Conservation (phyloP, 2,113 vertebrate genomes). For the Festucalex cinctus region DNA sequence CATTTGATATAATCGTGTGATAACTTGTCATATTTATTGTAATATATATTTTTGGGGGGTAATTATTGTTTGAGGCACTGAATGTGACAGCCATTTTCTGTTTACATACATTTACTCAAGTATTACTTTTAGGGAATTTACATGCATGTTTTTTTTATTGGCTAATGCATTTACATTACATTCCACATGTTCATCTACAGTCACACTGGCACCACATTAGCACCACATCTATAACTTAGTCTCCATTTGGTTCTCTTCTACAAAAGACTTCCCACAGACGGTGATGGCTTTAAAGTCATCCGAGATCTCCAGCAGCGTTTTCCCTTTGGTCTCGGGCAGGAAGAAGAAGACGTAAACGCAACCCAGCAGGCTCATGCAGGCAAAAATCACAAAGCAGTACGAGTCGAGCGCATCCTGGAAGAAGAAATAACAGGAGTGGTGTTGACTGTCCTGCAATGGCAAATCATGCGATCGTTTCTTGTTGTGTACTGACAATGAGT, state of each 20-base stretch:
- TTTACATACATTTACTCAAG: not conserved
- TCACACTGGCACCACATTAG: not conserved
- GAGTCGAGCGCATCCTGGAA: conserved; percentile 53
- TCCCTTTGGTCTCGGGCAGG: conserved; percentile 75
- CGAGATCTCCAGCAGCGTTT: conserved; percentile 69
- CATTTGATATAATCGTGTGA: no score
- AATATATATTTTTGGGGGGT: no score
- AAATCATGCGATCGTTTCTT: not conserved
- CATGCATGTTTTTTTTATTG: not conserved
- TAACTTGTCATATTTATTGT: no score
- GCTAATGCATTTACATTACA: not conserved
- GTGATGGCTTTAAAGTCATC: conserved; percentile 63
- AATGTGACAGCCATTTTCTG: no score
- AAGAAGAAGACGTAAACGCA: conserved; percentile 60
- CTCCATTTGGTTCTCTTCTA: conserved; percentile 18
- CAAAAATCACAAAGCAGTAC: conserved; percentile 66
- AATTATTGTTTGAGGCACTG: no score
- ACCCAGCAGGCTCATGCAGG: conserved; percentile 49
- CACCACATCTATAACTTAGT: conserved; percentile 52
- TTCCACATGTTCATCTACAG: not conserved
- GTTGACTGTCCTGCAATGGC: not conserved
- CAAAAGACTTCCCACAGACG: conserved; percentile 44
- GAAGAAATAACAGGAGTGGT: not conserved
- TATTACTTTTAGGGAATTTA: not conserved
- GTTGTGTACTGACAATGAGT: conserved; percentile 61